A percentile compares a stretch with the other conserved stretches of the same genome.
Conservation (phyloP, 1,140 invertebrate genomes). For the Brachionus rotundiformis region DNA sequence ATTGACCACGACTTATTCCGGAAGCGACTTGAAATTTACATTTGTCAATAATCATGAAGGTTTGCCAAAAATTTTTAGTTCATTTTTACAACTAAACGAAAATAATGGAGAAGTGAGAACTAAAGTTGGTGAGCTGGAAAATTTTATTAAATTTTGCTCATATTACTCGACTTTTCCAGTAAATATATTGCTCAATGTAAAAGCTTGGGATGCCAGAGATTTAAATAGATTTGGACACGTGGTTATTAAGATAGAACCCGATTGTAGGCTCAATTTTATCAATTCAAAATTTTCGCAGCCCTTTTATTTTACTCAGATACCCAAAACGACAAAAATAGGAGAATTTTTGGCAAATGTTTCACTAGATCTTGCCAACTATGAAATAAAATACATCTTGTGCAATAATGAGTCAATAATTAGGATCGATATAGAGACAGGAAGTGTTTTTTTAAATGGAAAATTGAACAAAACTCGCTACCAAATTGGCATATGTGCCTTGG, state of each 20-base stretch:
- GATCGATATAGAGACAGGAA: not conserved
- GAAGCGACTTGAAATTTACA: not conserved
- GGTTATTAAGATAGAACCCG: not conserved
- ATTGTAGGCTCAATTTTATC: not conserved
- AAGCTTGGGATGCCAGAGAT: not conserved
- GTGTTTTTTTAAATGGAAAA: not conserved
- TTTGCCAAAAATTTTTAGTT: conserved; percentile 16
- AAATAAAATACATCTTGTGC: not conserved
- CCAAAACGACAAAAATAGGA: not conserved
- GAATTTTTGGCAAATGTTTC: not conserved
- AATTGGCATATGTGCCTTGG: not conserved
- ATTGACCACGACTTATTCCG: not conserved
- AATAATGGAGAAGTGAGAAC: not conserved
- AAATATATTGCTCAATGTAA: not conserved
- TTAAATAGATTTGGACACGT: not conserved
- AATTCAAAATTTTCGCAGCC: not conserved
- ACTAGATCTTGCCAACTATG: not conserved
- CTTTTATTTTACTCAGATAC: not conserved
- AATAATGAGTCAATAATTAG: not conserved
- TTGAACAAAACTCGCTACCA: not conserved
- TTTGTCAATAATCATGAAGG: not conserved
- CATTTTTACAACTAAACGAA: not conserved
- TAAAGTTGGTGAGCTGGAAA: not conserved
- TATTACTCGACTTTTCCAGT: not conserved
- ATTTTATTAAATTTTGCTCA: not conserved